Evolutionary conservation across 2,888 invertebrate genomes (phyloP).

Genomic region (Hipparchia semele): DNA sequence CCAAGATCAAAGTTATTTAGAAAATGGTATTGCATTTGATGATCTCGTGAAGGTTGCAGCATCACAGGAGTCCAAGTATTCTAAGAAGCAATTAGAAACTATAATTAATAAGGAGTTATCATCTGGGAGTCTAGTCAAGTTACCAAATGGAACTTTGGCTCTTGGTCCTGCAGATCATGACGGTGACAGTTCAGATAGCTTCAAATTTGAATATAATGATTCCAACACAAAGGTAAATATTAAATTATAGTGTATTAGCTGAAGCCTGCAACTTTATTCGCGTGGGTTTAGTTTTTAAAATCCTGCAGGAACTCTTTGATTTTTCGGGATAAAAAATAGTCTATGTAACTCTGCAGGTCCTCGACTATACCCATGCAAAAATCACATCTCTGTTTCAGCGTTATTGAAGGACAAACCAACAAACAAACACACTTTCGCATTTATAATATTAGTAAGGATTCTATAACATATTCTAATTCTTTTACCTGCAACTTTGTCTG

Average conservation of each 20-base stretch:
- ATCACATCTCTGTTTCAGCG: too few relatives aligned
- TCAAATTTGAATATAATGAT: conserved; percentile 75
- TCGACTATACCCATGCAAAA: too few relatives aligned
- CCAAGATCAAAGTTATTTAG: conserved; percentile 87
- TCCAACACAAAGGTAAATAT: conserved; percentile 69
- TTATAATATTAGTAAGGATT: too few relatives aligned
- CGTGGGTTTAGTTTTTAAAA: too few relatives aligned
- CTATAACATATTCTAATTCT: too few relatives aligned
- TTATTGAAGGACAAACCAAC: too few relatives aligned
- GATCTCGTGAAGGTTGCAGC: conserved; percentile 86
- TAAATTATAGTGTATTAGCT: background rate
- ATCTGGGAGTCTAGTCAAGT: conserved; percentile 85
- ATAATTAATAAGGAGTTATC: conserved; percentile 88
- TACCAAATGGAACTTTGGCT: conserved; percentile 87
- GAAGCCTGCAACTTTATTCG: too few relatives aligned
- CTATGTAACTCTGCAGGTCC: too few relatives aligned
- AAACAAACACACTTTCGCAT: too few relatives aligned
- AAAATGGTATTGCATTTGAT: conserved; percentile 87
- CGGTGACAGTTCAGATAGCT: conserved; percentile 80
- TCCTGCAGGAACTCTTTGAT: too few relatives aligned
- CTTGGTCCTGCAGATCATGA: conserved; percentile 85
- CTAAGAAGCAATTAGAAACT: conserved; percentile 84
- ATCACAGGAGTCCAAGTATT: conserved; percentile 85
- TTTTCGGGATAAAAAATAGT: too few relatives aligned
- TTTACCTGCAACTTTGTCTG: background rate